Evolutionary conservation across 2,888 invertebrate species (phyloP), one percentile per base, ranked within the genome.

Genomic region (Caenorhabditis becei): DNA sequence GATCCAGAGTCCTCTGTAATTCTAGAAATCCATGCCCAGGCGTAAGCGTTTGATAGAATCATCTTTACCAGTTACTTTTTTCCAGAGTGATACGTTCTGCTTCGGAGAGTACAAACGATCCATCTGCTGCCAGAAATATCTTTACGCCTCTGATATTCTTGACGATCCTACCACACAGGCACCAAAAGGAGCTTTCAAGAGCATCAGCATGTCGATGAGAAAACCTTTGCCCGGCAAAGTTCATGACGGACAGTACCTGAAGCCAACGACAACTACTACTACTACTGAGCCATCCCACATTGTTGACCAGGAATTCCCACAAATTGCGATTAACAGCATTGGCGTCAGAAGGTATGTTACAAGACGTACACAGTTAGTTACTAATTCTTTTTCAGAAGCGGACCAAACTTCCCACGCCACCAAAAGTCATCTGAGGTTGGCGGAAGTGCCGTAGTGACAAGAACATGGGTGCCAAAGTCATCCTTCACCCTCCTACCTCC

Each of bases 91-190:
- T 20, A 80, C 83, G 10, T 84, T 85, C 62, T 87, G 87, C 62
- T 82, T 80, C 51, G 87, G 86, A 23, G 83, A 81, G 16, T 77
- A 77, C 47, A 83, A 83, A 53, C 51, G 82, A 23, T 84, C 87
- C 0, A 86, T 87, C 24, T 87, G 87, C 65, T 87, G 87, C 49
- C 84, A 87, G 51, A 79, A 78, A 28, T 80, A 83, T 51, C 69
- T 82, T 4, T 82, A 66, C 32, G 86, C 86, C 8, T 44, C 44
- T 32, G 80, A 81, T 65, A 80, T 78, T 59, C 69, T 83, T 11
- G 82, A 83, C 20, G 79, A 63, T 1, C 37, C 77, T 16, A 61
- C 81, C 2, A 67, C 66, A 7, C 28, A 58, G 23, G 61, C 74
- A n/a, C 67, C 80, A 47, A 63, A 51, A 35, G 47, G 41, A 56